Percentiles rank a stretch among this genome's conserved stretches.
phyloP scores from a whole-genome alignment of 1,140 invertebrate species.

The Leptinotarsa undecemlineata region DNA sequence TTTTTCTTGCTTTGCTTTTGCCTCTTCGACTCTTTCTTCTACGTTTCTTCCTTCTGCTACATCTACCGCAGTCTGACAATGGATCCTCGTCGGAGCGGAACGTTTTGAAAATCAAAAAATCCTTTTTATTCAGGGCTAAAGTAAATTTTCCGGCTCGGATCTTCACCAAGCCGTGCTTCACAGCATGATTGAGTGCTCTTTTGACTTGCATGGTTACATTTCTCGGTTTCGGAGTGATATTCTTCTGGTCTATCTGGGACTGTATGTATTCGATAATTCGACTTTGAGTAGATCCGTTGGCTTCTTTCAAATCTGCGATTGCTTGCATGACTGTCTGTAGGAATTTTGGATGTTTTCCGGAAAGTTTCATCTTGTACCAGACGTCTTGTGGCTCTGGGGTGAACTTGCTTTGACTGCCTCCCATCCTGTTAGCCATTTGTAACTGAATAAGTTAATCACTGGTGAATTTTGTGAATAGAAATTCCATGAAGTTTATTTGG shows the following conservation, averaged over 20 bases:
- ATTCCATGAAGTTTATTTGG: slow-evolving; percentile 7
- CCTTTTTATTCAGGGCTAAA: slow-evolving; percentile 28
- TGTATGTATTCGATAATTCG: slow-evolving; percentile 24
- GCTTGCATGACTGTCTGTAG: slow-evolving; percentile 19
- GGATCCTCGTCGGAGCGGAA: slow-evolving; percentile 20
- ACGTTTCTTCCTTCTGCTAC: neutral
- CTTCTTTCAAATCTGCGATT: slow-evolving; percentile 15
- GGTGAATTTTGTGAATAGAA: neutral
- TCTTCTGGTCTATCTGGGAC: neutral
- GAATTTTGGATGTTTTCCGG: slow-evolving; percentile 1
- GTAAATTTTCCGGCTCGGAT: slow-evolving; percentile 32
- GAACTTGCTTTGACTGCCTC: slow-evolving; percentile 23
- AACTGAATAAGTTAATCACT: neutral
- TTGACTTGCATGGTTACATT: slow-evolving; percentile 35
- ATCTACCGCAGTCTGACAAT: slow-evolving; percentile 5
- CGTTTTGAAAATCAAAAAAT: slow-evolving; percentile 30
- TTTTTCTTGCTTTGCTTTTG: neutral
- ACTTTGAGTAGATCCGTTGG: slow-evolving; percentile 14
- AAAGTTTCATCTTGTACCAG: slow-evolving; percentile 19
- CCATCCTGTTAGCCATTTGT: slow-evolving; percentile 17
- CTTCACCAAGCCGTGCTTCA: slow-evolving; percentile 33
- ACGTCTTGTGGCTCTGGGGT: slow-evolving; percentile 9
- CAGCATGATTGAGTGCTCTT: slow-evolving; percentile 33
- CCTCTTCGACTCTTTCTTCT: slow-evolving; percentile 1
- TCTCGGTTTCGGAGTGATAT: slow-evolving; percentile 12